Base-by-base conservation (phyloP, 2,113 vertebrate species). In the Monopterus albus region DNA sequence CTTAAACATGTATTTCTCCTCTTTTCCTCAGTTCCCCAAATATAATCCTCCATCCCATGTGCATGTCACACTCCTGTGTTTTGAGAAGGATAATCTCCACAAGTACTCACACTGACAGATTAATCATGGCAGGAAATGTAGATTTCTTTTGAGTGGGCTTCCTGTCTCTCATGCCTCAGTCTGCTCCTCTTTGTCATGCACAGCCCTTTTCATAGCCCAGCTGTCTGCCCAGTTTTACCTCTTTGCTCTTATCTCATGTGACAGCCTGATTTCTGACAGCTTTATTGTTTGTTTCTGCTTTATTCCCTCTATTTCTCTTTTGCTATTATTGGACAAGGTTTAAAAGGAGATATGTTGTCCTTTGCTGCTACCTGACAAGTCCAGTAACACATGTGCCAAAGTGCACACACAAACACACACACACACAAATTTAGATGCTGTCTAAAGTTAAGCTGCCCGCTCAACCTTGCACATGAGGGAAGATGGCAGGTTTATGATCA, bases 91-190 rank as follows among this genome's bases (percentile, higher is more conserved):
- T 89, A 79, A 89, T 87, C 88, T 75, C 63, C 47, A 46, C 56
- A 56, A 78, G 69, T 50, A 42, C 79, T 85, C 46, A n/a, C 35
- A 35, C 78, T 81, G 86, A 92, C 79, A 75, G 71, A 79, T 86
- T 87, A 87, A 91, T 86, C 68, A 43, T 49, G 72, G 43, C 74
- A 79, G 65, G 72, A 87, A 87, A 81, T 72, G 60, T 82, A 85
- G 74, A 81, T 84, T 84, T 68, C 63, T 82, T 79, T 85, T 71
- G 77, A 85, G 88, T 78, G 73, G 79, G 79, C 61, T 85, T 85
- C 76, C 74, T 82, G 74, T 84, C 83, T 84, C 84, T 15, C 56
- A 28, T 46, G 15, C 79, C 61, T 46, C 9, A 4, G 29, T 68
- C 68, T 49, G 66, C 50, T 70, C 58, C 7, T 70, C 71, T 74